Evolutionary conservation across 1,140 invertebrate species (phyloP), one percentile per base, ranked within the genome.

Genomic region (Drosophila kepulauana): DNA sequence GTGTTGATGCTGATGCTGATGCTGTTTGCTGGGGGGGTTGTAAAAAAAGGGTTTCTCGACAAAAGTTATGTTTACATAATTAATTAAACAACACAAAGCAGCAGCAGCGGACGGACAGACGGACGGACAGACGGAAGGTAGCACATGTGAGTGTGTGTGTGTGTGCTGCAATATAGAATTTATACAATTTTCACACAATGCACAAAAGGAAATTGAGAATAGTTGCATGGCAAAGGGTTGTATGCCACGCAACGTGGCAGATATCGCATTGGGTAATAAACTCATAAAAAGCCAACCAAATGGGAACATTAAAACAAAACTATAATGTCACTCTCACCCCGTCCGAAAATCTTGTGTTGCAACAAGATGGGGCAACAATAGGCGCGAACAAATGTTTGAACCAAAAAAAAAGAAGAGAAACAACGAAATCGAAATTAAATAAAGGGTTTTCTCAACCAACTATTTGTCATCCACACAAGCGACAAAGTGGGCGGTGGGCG

Each of bases 1-100:
- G 46, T 51, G 35, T 11, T 35, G 51, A 11, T 67, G 38, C 49
- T 11, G 65, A 25, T 43, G 35, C 13, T 35, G 51, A 8, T 66
- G 35, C 56, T 13, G 65, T 25, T 25, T 10, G 48, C 20, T 15
- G 13, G 59, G 76, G 28, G 59, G 76, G 73, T 61, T 87, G 78
- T 35, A 38, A 33, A 77, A 77, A 82, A 69, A 70, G 75, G 80
- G 45, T 77, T 78, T 66, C n/a, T 74, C 68, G 58, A 72, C 68
- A 78, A 76, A 88, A 86, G 80, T 84, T 86, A 91, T 89, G 89
- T 91, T 91, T 91, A 91, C 90, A 91, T 91, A 91, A 91, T 91
- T 91, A 91, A 91, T 91, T 91, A 91, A 91, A 91, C 81, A 91
- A 73, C 69, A 79, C 67, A 82, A 81, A 82, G 86, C 71, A 49